Evolutionary conservation across 2,797 vertebrate species (phyloP), one percentile per base, ranked within the genome.

Genomic region (Zonotrichia albicollis): DNA sequence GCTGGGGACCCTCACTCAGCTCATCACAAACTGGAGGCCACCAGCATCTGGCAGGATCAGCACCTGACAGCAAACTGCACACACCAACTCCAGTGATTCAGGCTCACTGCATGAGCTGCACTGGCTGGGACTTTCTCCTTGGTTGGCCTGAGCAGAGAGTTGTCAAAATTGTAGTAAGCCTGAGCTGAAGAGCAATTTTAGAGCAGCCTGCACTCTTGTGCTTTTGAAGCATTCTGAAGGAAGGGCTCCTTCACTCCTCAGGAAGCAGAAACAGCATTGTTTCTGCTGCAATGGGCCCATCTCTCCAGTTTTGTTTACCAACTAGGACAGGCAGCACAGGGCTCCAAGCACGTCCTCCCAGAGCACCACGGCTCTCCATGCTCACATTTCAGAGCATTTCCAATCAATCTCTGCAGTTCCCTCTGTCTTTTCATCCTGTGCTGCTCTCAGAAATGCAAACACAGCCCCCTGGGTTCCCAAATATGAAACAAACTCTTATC

Each of bases 361-460:
- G 19, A 83, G 66, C 55, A 20, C 40, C 54, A 43, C 7, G 7
- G 76, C 58, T 86, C 89, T 38, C 53, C 6, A 4, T 34, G 51
- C 32, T 81, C 70, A n/a, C 74, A 19, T 90, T 86, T 83, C 84
- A 78, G 30, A 88, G 70, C 66, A 32, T 40, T 89, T 62, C 58
- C 64, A 71, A 89, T 38, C 89, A 78, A 23, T 30, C 68, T 34
- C 66, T 42, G 40, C 25, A 65, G 62, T 22, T 91, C 0, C 0
- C 16, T 19, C 76, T 62, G 29, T 32, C 74, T 86, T 90, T 88
- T 81, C 70, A 84, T 58, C 85, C 55, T 14, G 34, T 22, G 71
- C 48, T 70, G 29, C 74, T 84, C 87, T 86, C 76, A 58, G 77
- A 91, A 88, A 84, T 29, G 51, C 93, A 95, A 94, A 90, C 74